Base-by-base conservation (phyloP, 2,113 vertebrate genomes). In the Erpornis zantholeuca region DNA sequence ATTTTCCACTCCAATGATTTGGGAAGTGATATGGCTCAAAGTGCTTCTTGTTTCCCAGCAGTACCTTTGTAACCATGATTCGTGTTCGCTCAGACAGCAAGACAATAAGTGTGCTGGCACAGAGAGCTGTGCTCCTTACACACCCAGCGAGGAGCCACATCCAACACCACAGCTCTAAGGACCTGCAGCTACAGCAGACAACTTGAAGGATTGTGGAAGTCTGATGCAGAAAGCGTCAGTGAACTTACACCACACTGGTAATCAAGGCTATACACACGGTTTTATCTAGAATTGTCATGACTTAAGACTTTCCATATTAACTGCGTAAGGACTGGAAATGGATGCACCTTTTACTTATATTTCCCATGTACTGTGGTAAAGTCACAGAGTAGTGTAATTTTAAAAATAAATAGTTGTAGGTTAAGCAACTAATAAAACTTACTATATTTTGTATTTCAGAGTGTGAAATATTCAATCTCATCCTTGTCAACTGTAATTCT, bases 111-210 rank as follows among this genome's bases (percentile, higher is more conserved):
- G 6, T 38, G 22, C 17, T 65, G 25, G 27, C 31, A 81, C 7
- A 53, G 9, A 23, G 40, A 31, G 10, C 19, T 50, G 15, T 8
- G 6, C 11, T 38, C 21, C 21, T 52, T 49, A 38, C 4, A 6
- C 10, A 21, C 2, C 1, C 0, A 2, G 1, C 38, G 29, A 64
- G 16, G 7, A 33, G 24, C 9, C 8, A 2, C 2, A 0, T 15
- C 11, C 27, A 16, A 25, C 11, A 19, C 17, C 8, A 9, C 20
- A 44, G 6, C 20, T 40, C 13, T 25, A 23, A n/a, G 11, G 8
- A 27, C 66, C 10, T 35, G 19, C 7, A 79, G 14, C 5, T 45
- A 5, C n/a, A 57, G n/a, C n/a, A 53, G 28, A 61, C 4, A 8
- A 40, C 36, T 24, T 49, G 35, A 79, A 56, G 16, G 11, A 38